A percentile compares a stretch with the other conserved stretches of the same genome.
phyloP scores from a whole-genome alignment of 2,113 vertebrate species.

The Myodes glareolus region DNA sequence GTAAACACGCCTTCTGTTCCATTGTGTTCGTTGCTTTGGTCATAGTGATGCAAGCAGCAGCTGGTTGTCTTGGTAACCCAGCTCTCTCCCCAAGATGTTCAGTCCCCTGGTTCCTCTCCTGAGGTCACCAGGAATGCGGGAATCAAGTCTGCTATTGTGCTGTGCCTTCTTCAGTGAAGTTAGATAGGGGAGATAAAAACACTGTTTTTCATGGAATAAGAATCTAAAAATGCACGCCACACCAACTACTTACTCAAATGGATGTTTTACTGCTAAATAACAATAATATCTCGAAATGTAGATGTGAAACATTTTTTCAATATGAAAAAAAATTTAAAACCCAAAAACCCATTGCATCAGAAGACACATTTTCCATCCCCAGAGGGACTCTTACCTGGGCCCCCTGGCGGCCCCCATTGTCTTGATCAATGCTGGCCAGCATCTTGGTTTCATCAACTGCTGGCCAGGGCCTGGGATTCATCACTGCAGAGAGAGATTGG shows the following conservation, averaged over 20 bases:
- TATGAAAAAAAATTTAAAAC: background rate
- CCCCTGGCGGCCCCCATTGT: background rate
- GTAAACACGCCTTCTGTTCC: background rate
- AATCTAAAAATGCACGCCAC: background rate
- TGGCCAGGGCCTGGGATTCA: background rate
- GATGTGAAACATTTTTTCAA: background rate
- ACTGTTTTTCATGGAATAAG: background rate
- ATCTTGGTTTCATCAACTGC: background rate
- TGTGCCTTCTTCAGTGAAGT: background rate
- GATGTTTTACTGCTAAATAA: background rate
- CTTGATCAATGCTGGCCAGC: accelerated
- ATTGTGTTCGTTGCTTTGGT: background rate
- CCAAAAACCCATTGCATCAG: no score
- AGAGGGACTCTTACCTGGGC: conserved; percentile 36
- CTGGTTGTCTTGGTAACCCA: background rate
- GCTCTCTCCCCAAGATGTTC: no score
- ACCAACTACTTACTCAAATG: background rate
- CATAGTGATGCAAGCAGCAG: no score
- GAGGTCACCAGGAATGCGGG: background rate
- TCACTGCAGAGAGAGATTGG: background rate
- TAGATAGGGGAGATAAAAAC: background rate
- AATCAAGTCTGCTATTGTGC: no score
- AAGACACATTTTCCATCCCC: background rate
- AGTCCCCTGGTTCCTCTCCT: background rate
- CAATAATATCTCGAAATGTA: background rate